A percentile compares a stretch with the other conserved stretches of the same genome.
Evolutionary conservation across 2,113 vertebrate species (phyloP).

Genomic region (Hippocampus barbouri): DNA sequence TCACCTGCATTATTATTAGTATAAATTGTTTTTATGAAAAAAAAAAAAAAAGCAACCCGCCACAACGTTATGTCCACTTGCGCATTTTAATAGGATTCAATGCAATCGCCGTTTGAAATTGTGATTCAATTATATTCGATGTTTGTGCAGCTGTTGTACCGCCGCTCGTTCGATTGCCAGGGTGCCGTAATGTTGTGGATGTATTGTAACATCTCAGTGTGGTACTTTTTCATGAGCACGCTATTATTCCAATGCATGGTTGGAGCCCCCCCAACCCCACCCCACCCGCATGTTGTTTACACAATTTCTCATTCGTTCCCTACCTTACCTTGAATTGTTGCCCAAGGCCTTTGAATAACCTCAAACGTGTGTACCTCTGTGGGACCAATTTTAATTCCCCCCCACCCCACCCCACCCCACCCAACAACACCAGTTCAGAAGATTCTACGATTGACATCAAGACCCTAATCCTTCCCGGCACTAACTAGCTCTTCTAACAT

Average conservation of each 20-base stretch:
- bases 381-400: conserved; percentile 61
- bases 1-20: no score
- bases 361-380: conserved; percentile 46
- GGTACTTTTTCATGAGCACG: neutral
- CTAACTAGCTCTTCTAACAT: conserved; percentile 62
- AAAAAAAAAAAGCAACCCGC: neutral
- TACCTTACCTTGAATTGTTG: conserved; percentile 35
- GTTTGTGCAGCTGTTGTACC: neutral
- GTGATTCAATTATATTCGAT: neutral
- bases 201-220: neutral
- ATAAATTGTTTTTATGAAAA: no score
- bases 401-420: neutral
- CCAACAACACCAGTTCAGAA: neutral
- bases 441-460: conserved; percentile 54
- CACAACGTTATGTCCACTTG: no score
- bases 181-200: neutral
- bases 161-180: neutral
- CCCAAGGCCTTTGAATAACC: conserved; percentile 45
- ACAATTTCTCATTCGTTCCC: conserved; percentile 31
- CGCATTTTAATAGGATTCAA: no score
- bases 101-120: no score
- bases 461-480: conserved; percentile 55
- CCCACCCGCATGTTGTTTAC: neutral
- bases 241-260: neutral
- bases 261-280: neutral